Evolutionary conservation across 1,140 invertebrate genomes (phyloP), one percentile per base, ranked within the genome.

Genomic region (Euura saliciscinereae): DNA sequence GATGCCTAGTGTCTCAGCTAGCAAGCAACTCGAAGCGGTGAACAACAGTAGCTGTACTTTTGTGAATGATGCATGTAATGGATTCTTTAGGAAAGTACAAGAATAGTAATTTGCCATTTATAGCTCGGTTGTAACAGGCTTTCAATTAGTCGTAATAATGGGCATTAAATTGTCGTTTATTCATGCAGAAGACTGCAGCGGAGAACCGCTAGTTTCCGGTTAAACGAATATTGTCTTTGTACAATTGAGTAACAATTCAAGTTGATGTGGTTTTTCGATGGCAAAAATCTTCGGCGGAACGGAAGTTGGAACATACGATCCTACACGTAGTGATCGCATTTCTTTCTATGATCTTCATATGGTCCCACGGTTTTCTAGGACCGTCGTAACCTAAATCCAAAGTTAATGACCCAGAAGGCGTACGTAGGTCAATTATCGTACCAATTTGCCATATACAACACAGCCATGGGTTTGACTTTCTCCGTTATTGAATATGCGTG

Each of bases 401-500:
- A 59, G 51, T 59, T 59, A 59, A 59, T 59, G 51, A 59, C 51
- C 51, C 5, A 59, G 51, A 59, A 11, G 51, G 51, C 51, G 51
- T 59, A 59, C 51, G 51, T 59, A 59, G 51, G 51, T 59, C 51
- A 59, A 59, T 59, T 59, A 59, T 59, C 51, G 3, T 11, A 59
- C 51, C 51, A 59, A 59, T 59, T 59, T 59, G 51, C 8, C 51
- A 59, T 28, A 28, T 11, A 59, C 13, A 28, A 59, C 13, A 28
- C 28, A 28, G 28, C 28, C 28, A 28, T 28, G 28, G 28, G 13
- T 59, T 59, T 11, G 51, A 59, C 51, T 59, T 11, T 59, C 51
- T 59, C 51, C 51, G 51, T 59, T 59, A 59, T 59, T 59, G 51
- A 59, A 59, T 59, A 59, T 6, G 51, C 51, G 51, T 59, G 51